Conservation (phyloP, 2,888 invertebrate species). For the Tachina grossa region DNA sequence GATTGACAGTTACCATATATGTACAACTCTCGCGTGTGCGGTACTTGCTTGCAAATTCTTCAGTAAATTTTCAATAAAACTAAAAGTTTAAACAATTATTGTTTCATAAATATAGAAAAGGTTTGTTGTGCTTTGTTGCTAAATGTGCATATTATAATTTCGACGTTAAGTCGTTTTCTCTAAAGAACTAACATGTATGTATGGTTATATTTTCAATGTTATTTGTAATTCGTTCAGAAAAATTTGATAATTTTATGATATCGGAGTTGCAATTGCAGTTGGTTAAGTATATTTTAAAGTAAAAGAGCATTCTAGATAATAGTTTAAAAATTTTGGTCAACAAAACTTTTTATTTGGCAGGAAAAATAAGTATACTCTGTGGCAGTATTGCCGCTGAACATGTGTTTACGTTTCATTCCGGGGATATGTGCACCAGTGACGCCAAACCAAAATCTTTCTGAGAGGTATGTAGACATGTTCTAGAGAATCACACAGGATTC, state of each 20-base stretch:
- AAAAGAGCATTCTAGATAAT: no score
- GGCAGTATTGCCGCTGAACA: background rate
- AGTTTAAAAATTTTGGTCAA: no score
- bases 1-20: constrained; percentile 41
- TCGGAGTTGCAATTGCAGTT: no score
- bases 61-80: background rate
- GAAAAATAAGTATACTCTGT: background rate
- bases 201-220: background rate
- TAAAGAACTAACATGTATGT: background rate
- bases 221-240: no score
- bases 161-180: background rate
- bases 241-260: no score
- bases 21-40: constrained; percentile 59
- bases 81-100: background rate
- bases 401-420: no score
- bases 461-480: no score
- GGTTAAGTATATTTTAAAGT: no score
- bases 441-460: no score
- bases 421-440: no score
- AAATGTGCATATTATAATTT: background rate
- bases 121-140: constrained; percentile 7
- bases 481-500: no score
- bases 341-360: background rate
- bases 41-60: constrained; percentile 6
- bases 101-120: background rate